phyloP scores from a whole-genome alignment of 2,888 invertebrate genomes.

The Tenthredo livida region DNA sequence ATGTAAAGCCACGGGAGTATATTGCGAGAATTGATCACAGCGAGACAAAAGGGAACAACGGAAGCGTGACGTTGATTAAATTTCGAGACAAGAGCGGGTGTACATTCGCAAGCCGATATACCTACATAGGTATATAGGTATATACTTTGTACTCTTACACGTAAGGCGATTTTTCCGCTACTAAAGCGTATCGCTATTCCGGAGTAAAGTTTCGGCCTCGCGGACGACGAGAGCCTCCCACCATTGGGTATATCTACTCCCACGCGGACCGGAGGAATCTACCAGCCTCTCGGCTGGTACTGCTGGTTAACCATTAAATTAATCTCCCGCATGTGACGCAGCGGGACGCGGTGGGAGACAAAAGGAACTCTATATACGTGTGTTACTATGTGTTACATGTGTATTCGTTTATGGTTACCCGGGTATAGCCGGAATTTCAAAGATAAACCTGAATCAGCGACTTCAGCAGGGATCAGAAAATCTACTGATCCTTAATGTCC shows the following conservation, averaged over 20 bases:
- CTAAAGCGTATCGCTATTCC: slow-evolving; percentile 35
- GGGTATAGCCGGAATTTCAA: background rate
- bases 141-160: background rate
- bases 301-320: slow-evolving; percentile 43
- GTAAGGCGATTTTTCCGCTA: slow-evolving; percentile 24
- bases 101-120: background rate
- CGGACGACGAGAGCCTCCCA: slow-evolving; percentile 31
- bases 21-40: background rate
- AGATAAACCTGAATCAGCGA: background rate
- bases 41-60: slow-evolving; percentile 4
- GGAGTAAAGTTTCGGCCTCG: slow-evolving; percentile 37
- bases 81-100: background rate
- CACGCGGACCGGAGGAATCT: slow-evolving; percentile 37
- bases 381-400: background rate
- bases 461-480: background rate
- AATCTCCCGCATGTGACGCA: slow-evolving; percentile 17
- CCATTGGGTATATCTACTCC: slow-evolving; percentile 28
- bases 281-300: slow-evolving; percentile 51
- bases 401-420: background rate
- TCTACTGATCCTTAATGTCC: background rate
- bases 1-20: no score
- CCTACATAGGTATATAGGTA: background rate
- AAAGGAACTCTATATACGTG: background rate
- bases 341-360: slow-evolving; percentile 9
- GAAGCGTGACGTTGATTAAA: slow-evolving; percentile 12